Evolutionary conservation across 2,113 vertebrate species (phyloP), one percentile per base, ranked within the genome.

Genomic region (Antechinus stuartii): DNA sequence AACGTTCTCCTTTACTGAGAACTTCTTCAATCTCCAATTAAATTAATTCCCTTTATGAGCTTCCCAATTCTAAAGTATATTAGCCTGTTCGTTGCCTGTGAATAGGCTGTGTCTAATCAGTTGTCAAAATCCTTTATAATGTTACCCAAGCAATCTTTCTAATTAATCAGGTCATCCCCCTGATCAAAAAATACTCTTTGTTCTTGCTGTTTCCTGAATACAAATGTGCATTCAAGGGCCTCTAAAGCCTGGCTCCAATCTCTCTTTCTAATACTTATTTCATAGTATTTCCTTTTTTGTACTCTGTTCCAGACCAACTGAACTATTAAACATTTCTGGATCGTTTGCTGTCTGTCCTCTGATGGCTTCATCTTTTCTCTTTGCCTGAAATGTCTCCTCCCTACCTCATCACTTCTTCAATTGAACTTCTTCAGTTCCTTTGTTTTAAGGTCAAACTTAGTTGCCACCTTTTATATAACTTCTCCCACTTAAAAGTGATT

Each of bases 101-200:
- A 76, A n/a, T 4, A 76, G 16, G 68, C 68, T 11, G 22, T 7
- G 16, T n/a, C 14, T 76, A n/a, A 76, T 76, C 35, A 76, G 35
- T 76, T 42, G 14, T 3, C 68, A 76, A 68, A 96, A 96, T 23
- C 2, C 56, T 8, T 93, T 91, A 92, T 96, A 90, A 89, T 61
- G 91, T 42, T 3, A 27, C 68, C 5, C 19, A 42, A 76, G 68
- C n/a, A n/a, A 76, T 19, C 4, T 8, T 76, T 19, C 35, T 76
- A 76, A 76, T 8, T 3, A 14, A 19, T n/a, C 35, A 22, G 16
- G 35, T 76, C 1, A 42, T 76, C 22, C 16, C 35, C 35, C 35
- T 76, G 16, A 19, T 42, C 16, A 76, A 76, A 76, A 76, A 76
- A 22, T 76, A 2, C 22, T 22, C 14, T 6, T 35, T 76, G 68